Evolutionary conservation across 1,140 invertebrate genomes (phyloP).

Genomic region (Drosophila repleta): DNA sequence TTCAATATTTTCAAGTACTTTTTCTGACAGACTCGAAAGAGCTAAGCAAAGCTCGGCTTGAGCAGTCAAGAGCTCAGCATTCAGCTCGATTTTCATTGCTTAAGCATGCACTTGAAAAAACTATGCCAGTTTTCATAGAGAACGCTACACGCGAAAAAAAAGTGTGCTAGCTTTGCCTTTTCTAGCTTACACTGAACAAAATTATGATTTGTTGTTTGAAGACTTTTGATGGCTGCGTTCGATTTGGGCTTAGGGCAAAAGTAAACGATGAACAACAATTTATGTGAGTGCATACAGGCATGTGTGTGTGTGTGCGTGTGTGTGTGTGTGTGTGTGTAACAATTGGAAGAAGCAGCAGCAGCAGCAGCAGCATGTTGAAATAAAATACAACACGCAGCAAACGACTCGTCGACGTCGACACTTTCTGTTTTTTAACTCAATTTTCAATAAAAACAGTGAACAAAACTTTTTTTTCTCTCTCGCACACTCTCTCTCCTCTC

Average conservation of each 20-base stretch:
- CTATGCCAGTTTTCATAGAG: not conserved
- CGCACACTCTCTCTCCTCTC: constrained; percentile 1
- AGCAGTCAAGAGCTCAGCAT: too few species aligned
- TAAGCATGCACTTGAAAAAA: too few species aligned
- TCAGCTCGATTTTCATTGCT: too few species aligned
- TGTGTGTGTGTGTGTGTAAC: constrained; percentile 16
- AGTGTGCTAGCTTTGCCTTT: not conserved
- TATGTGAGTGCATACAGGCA: not conserved
- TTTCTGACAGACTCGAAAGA: too few species aligned
- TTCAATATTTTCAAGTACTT: too few species aligned
- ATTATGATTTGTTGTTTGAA: not conserved
- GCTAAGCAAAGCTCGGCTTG: too few species aligned
- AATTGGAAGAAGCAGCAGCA: constrained; percentile 18
- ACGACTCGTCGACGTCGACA: constrained; percentile 54
- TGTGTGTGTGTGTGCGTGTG: not conserved
- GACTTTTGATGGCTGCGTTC: not conserved
- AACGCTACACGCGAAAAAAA: not conserved
- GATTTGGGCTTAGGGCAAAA: not conserved
- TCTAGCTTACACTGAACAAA: not conserved
- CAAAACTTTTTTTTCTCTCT: constrained; percentile 58
- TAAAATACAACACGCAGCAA: constrained; percentile 50
- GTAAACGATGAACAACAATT: constrained; percentile 12
- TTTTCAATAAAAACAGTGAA: constrained; percentile 75
- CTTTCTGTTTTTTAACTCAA: constrained; percentile 78
- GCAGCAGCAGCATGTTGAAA: constrained; percentile 18